Base-by-base conservation (phyloP, 92 coral and sea anemone species). In the Porites cylindrica region DNA sequence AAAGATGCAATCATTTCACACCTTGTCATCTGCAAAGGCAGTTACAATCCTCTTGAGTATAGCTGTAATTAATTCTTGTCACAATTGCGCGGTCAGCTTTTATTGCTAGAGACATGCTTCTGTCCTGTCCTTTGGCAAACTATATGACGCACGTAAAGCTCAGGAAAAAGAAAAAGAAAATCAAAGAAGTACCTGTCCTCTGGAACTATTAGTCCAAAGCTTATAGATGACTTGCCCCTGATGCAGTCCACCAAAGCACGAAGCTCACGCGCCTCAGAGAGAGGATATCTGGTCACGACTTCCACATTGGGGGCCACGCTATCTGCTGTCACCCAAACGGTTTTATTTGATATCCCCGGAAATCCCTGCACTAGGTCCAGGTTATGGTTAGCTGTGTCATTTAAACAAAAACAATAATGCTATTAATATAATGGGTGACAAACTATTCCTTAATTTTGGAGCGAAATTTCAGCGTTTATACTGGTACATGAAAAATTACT, bases 201-300 rank as follows among this genome's bases (percentile, higher is more conserved):
- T 2, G 87, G 81, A 6, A 66, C 50, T 13, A 83, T 72, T 23
- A 83, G 51, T 74, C 87, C 87, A 73, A 62, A 58, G 74, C 72
- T 61, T 23, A 83, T 21, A 17, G 17, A 17, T 20, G 87, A 50
- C 13, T 51, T 51, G n/a, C 87, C 80, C 18, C 20, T 59, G 18
- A 73, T 7, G 51, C 13, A 43, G 20, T 83, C 74, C 54, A 83
- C 80, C 11, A 6, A 43, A 17, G 53, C 80, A 12, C 47, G 6
- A 10, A 83, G 8, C 77, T 59, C 21, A 62, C 63, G 3, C 2
- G 24, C 59, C 2, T 29, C 65, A 63, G 18, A 60, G 24, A 83
- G 50, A 20, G 74, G 73, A 18, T 38, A 16, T 19, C 65, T 83
- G 52, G 87, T 83, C 63, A 83, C 53, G 72, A 83, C 56, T 63